Conservation (phyloP, 2,113 vertebrate genomes). For the Halichoerus grypus region DNA sequence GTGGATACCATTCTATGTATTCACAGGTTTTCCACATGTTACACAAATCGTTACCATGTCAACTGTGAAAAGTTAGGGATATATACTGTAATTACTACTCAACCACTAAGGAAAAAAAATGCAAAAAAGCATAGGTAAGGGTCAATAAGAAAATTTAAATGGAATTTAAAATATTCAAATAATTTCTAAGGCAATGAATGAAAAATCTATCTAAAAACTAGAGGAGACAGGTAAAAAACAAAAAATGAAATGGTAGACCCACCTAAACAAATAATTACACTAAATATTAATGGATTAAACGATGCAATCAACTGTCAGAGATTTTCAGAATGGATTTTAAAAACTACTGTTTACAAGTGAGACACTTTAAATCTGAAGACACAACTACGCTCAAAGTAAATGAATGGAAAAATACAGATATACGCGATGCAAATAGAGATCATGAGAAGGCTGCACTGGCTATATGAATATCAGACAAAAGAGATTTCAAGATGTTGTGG, state of each 20-base stretch:
- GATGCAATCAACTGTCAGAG: neutral
- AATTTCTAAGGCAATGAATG: slow-evolving; percentile 39
- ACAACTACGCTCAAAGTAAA: neutral
- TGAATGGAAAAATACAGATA: neutral
- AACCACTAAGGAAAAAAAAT: neutral
- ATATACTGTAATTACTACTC: neutral
- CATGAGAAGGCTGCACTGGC: neutral
- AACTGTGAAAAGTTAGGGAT: neutral
- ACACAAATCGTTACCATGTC: neutral
- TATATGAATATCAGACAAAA: neutral
- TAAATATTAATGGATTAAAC: neutral
- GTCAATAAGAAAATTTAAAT: neutral
- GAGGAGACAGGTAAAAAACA: neutral
- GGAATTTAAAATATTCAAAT: slow-evolving; percentile 25
- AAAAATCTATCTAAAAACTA: neutral
- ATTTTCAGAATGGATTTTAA: neutral
- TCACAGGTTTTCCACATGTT: neutral
- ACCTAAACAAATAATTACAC: neutral
- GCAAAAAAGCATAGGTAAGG: neutral
- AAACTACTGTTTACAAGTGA: neutral
- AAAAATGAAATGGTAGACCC: neutral
- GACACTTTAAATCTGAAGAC: neutral
- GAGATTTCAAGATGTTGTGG: neutral
- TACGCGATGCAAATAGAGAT: neutral
- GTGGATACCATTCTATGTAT: neutral